These are phyloP conservation scores for Brachynemurus nebulosus DNA, from an alignment of 2,888 invertebrate genomes.

Conservation along the genomic window DNA sequence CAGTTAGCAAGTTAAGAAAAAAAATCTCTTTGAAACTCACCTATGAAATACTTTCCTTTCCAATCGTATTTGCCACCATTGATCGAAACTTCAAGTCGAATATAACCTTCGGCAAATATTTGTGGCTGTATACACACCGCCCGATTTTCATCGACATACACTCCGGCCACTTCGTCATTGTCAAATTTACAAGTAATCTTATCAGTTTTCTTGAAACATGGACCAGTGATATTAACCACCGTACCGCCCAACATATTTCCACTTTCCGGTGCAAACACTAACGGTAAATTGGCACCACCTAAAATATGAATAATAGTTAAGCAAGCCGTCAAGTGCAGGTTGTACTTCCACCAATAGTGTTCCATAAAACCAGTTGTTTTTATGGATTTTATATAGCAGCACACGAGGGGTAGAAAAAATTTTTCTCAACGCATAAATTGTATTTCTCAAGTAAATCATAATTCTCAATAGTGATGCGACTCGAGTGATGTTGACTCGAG, in stretches of 20 bases:
- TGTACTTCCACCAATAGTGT: no score
- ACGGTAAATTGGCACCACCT: constrained; percentile 69
- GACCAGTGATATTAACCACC: constrained; percentile 91
- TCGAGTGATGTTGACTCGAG: no score
- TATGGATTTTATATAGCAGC: no score
- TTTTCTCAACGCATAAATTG: no score
- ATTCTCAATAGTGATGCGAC: no score
- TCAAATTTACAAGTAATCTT: constrained; percentile 76
- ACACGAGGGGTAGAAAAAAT: no score
- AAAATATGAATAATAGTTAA: no score
- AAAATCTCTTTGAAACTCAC: constrained; percentile 36
- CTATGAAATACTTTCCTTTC: constrained; percentile 83
- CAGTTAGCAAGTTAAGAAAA: no score
- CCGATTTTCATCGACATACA: constrained; percentile 62
- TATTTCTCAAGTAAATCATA: no score
- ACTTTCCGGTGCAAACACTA: constrained; percentile 86
- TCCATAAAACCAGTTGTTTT: no score
- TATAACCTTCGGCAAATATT: constrained; percentile 76
- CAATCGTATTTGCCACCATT: constrained; percentile 74
- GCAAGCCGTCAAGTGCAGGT: no score
- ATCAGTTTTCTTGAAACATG: constrained; percentile 65
- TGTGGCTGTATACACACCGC: constrained; percentile 84
- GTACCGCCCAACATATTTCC: constrained; percentile 97
- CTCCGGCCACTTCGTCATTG: constrained; percentile 62
- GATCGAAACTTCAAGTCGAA: constrained; percentile 73